These are phyloP conservation scores for Aegypius monachus DNA, from an alignment of 2,113 vertebrate genomes.

Conservation along the genomic window DNA sequence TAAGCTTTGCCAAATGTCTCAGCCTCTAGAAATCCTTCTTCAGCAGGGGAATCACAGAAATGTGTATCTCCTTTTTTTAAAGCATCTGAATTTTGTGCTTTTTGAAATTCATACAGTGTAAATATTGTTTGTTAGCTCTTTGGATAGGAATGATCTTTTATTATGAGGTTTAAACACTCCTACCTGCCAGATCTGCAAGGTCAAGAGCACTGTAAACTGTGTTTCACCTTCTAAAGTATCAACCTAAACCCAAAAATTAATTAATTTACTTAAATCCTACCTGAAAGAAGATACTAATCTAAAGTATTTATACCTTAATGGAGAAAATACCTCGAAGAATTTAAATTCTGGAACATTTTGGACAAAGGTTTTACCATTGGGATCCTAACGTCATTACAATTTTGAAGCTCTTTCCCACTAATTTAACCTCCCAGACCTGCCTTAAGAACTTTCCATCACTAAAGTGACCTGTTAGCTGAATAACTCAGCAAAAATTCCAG, in stretches of 20 bases:
- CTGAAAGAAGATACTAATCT: not conserved
- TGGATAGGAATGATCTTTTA: not conserved
- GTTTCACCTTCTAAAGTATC: slow-evolving; percentile 48
- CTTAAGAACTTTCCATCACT: not conserved
- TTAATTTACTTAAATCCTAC: slow-evolving; percentile 20
- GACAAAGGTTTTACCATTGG: not conserved
- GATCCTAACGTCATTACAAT: not conserved
- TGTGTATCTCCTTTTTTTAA: not conserved
- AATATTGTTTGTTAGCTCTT: not conserved
- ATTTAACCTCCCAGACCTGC: not conserved
- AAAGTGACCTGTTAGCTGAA: not conserved
- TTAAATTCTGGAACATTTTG: not conserved
- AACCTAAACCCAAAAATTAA: slow-evolving; percentile 26
- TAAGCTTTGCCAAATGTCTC: not conserved
- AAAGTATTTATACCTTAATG: not conserved
- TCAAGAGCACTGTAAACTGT: slow-evolving; percentile 45
- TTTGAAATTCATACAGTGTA: not conserved
- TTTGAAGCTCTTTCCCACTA: not conserved
- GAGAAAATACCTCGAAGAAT: not conserved
- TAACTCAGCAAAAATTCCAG: not conserved
- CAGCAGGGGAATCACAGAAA: not conserved
- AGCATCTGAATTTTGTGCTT: not conserved
- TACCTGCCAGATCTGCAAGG: slow-evolving; percentile 42
- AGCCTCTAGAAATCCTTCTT: not conserved
- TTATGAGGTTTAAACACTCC: slow-evolving; percentile 31